Conservation (phyloP, 2,797 vertebrate genomes). For the Brachyrhaphis roseni region DNA sequence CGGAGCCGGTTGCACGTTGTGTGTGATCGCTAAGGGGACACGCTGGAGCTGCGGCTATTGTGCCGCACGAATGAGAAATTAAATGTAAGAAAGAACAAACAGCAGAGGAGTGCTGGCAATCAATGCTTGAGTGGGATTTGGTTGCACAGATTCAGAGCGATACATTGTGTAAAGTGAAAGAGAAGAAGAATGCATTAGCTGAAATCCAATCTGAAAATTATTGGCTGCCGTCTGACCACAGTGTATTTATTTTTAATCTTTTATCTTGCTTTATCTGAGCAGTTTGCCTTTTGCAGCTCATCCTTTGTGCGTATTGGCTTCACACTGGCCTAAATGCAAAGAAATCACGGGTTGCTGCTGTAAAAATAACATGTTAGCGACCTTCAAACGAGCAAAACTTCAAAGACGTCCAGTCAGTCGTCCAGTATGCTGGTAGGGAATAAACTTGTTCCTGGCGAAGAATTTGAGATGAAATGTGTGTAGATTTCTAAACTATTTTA, state of each 20-base stretch:
- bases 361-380: background rate
- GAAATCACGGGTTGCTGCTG: background rate
- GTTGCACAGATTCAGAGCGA: background rate
- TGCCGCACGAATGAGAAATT: background rate
- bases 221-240: background rate
- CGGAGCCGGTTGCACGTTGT: background rate
- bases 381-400: background rate
- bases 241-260: background rate
- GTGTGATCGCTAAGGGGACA: background rate
- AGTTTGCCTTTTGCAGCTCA: background rate
- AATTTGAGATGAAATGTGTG: background rate
- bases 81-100: background rate
- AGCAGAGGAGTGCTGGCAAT: background rate
- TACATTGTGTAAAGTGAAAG: background rate
- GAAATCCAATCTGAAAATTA: conserved; percentile 4
- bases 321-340: too few relatives aligned
- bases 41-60: too few relatives aligned
- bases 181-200: background rate
- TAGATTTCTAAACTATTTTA: background rate
- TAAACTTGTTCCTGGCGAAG: background rate
- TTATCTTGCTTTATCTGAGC: background rate
- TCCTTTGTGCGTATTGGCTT: background rate
- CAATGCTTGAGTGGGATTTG: background rate
- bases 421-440: background rate
- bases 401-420: background rate